Evolutionary conservation across 2,113 vertebrate genomes (phyloP), one percentile per base, ranked within the genome.

Genomic region (Megalops atlanticus): DNA sequence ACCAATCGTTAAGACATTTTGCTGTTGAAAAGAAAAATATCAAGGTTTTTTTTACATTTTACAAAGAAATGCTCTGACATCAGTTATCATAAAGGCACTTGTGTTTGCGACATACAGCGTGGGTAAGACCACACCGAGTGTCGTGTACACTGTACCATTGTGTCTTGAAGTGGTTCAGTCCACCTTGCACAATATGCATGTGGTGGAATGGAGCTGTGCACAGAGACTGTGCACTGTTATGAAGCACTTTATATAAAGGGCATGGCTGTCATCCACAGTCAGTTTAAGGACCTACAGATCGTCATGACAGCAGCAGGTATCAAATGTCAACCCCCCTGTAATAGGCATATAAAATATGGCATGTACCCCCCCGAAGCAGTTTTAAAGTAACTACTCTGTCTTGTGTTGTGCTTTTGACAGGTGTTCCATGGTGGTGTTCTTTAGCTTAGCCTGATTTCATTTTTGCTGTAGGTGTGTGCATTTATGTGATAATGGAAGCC

Each of bases 221-320:
- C 38, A 43, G 38, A 24, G 18, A 10, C 2, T 68, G 31, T 45
- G 54, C 33, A 52, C 58, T 31, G 18, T 74, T n/a, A 8, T 74
- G 35, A 43, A 43, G 77, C 39, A 70, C 49, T 78, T 78, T 69
- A 69, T 21, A n/a, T 40, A 54, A 69, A 69, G 14, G 35, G n/a
- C 31, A 43, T 35, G 33, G 18, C 47, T 76, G 21, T 45, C 21
- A 21, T n/a, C 18, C 45, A 31, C 14, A 70, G 16, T 24, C 58
- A n/a, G 24, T 43, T 69, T 38, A 27, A 75, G 41, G 41, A 33
- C 8, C n/a, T 33, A 31, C 43, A 49, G 8, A 49, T 15, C 24
- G 21, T 74, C 38, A 1, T 27, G 38, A 74, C 36, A 43, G n/a
- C 38, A 41, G 12, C 24, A 74, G 41, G 41, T 74, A 41, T 36